Base-by-base conservation (phyloP, 2,113 vertebrate species). In the Solea senegalensis region DNA sequence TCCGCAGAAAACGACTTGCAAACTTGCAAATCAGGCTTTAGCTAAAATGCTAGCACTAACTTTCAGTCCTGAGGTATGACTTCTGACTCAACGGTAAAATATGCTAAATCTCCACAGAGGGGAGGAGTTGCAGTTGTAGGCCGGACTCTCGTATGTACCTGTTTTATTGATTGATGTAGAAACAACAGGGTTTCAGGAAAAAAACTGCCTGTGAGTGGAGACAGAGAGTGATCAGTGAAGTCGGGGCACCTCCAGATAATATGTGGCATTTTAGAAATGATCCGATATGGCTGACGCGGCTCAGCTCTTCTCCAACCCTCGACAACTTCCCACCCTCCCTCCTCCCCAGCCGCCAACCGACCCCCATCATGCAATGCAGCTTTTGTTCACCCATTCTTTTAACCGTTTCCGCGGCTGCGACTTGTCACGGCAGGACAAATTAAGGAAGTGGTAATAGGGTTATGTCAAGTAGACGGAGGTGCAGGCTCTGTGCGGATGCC, bases 301-400 rank as follows among this genome's bases (percentile, higher is more conserved):
- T 86, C 85, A 76, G 81, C 80, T 72, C 78, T 72, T 86, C 75
- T 80, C 51, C 81, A 74, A 43, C 80, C 57, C 72, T 67, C 70
- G 65, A 65, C 68, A 54, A 69, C 60, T 21, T 21, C 26, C 34
- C 44, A 15, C 5, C 27, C 61, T 52, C 14, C 69, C 57, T 11
- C 65, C 52, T 41, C 52, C 69, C 5, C 45, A 49, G 34, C 59
- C 55, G 64, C 26, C 53, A 26, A 28, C 12, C 34, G 34, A 34
- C 34, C 34, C 28, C 81, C 81, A 69, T 86, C 88, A 86, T 88
- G 90, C 86, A 88, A 85, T 81, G 84, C 88, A 82, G 85, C 87
- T 88, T 90, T 89, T 88, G 90, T 89, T 88, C 89, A 82, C 89
- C 87, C 87, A 85, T 88, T 90, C 86, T 81, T 88, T 86, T 85